Evolutionary conservation across 2,888 invertebrate genomes (phyloP), one percentile per base, ranked within the genome.

Genomic region (Sceliomorpha sp.): DNA sequence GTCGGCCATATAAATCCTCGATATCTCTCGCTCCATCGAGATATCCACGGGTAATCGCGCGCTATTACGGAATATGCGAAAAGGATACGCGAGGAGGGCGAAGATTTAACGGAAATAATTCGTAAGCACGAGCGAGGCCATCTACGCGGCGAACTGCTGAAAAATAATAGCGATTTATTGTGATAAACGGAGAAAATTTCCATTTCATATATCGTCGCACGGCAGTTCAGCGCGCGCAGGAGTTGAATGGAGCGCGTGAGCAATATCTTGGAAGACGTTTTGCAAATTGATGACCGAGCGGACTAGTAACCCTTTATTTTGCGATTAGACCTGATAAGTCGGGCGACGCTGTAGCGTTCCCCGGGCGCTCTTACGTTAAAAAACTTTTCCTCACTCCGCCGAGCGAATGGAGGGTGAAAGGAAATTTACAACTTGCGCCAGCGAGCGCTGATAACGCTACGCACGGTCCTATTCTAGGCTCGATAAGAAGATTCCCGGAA

Each of bases 221-320:
- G 45, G 55, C 59, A 64, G 59, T 59, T 64, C 15, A 9, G 15
- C 20, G 29, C 2, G 17, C 0, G n/a, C n/a, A n/a, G 9, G 59
- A 53, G 13, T 29, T 36, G 44, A 31, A n/a, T n/a, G 15, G 10
- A 10, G 51, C 69, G 48, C 55, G 55, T 56, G 70, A 70, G 70
- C 70, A 70, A 66, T 70, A 70, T 70, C 66, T 37, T 51, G 58
- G 56, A 58, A 60, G 70, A 70, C 66, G 64, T 70, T 71, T 73
- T 67, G 70, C 70, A 68, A 76, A 73, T 76, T 73, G 73, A 75
- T 72, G 75, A 69, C 71, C 50, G 60, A 62, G 58, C 64, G 29
- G 58, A 50, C 73, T 70, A 40, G 74, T 72, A 78, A 80, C 79
- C 80, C 79, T 80, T 80, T 79, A 77, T 79, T 80, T 78, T 45